Evolutionary conservation across 2,797 vertebrate genomes (phyloP).

Genomic region (Linurgus olivaceus): DNA sequence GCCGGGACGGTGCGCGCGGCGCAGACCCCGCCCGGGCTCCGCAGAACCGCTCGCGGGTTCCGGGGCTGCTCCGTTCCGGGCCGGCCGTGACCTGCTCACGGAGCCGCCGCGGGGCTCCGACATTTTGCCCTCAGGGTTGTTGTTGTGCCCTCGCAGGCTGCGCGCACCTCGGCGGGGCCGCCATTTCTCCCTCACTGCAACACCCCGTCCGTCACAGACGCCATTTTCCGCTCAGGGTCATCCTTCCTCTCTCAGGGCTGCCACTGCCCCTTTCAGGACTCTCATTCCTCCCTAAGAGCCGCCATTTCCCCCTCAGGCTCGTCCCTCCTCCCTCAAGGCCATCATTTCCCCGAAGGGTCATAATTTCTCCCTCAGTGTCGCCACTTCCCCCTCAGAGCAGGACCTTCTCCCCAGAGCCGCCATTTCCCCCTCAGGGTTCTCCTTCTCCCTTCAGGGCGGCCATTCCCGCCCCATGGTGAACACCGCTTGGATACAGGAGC

Average conservation of each 20-base stretch:
- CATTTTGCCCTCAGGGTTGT: background rate
- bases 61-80: slow-evolving; percentile 34
- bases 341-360: background rate
- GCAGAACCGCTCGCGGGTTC: background rate
- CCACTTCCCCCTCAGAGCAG: background rate
- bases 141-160: background rate
- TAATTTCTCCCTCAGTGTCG: background rate
- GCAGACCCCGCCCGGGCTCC: background rate
- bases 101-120: background rate
- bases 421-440: background rate
- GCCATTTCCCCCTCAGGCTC: background rate
- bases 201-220: background rate
- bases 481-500: rapidly evolving
- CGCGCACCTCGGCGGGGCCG: background rate
- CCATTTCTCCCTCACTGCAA: background rate
- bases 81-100: background rate
- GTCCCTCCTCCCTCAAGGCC: background rate
- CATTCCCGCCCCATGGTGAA: background rate
- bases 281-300: background rate
- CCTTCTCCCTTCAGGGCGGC: background rate
- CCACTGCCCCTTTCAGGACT: background rate
- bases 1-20: background rate
- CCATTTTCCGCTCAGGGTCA: background rate
- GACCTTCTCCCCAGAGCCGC: background rate
- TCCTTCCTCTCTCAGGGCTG: background rate